A percentile compares a stretch with the other conserved stretches of the same genome.
phyloP scores from a whole-genome alignment of 2,888 invertebrate species.

The Thera obeliscata region DNA sequence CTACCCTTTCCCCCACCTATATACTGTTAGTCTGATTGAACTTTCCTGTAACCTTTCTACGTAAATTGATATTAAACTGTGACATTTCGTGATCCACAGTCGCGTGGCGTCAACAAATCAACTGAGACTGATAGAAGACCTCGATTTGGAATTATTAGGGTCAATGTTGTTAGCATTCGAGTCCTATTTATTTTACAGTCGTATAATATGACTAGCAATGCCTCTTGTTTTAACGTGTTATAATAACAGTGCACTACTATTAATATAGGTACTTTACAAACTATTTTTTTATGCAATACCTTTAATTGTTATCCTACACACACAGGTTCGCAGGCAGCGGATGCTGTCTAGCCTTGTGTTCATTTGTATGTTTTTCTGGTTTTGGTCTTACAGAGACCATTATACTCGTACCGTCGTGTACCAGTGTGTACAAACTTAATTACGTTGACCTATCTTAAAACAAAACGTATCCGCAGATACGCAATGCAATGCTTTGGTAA shows the following conservation, averaged over 20 bases:
- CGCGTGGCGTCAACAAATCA: slow-evolving; percentile 54
- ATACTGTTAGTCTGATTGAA: slow-evolving; percentile 30
- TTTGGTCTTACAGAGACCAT: too few relatives aligned
- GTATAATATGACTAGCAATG: background rate
- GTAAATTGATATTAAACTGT: slow-evolving; percentile 50
- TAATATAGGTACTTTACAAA: too few relatives aligned
- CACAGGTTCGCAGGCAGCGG: too few relatives aligned
- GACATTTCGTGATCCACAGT: slow-evolving; percentile 59
- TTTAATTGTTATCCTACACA: too few relatives aligned
- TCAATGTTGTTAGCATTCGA: slow-evolving; percentile 16
- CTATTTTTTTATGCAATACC: too few relatives aligned
- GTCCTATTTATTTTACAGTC: background rate
- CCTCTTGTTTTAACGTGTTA: background rate
- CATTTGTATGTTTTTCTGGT: too few relatives aligned
- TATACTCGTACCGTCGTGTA: too few relatives aligned
- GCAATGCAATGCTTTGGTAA: background rate
- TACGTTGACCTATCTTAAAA: too few relatives aligned
- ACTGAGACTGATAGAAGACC: slow-evolving; percentile 47
- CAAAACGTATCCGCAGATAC: too few relatives aligned
- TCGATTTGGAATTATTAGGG: slow-evolving; percentile 48
- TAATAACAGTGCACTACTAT: too few relatives aligned
- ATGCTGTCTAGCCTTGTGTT: too few relatives aligned
- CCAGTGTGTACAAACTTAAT: too few relatives aligned
- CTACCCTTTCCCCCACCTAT: background rate
- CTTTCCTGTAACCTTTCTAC: slow-evolving; percentile 29